These are phyloP conservation scores for Apolygus lucorum DNA, from an alignment of 1,140 invertebrate genomes.

Conservation along the genomic window DNA sequence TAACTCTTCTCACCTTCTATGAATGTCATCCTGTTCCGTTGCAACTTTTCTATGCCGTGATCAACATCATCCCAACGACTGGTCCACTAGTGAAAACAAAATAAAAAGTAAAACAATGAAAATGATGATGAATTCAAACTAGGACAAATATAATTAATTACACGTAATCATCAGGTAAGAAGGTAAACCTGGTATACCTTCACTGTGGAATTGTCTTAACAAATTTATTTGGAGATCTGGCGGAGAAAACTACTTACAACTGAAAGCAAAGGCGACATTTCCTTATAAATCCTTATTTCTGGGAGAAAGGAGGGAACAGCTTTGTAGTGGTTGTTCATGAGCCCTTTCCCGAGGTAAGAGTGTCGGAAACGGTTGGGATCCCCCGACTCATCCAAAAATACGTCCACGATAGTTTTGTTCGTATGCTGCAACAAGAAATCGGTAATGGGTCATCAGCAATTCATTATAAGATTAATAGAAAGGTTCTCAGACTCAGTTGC, in stretches of 20 bases:
- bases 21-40: conserved; percentile 1
- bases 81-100: too few relatives aligned
- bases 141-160: too few relatives aligned
- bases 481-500: too few relatives aligned
- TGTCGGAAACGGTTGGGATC: conserved; percentile 16
- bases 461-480: too few relatives aligned
- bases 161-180: too few relatives aligned
- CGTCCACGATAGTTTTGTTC: conserved; percentile 27
- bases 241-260: conserved; percentile 19
- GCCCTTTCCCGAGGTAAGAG: conserved; percentile 13
- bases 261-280: neutral
- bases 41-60: neutral
- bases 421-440: conserved; percentile 21
- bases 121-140: too few relatives aligned
- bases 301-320: conserved; percentile 21
- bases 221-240: too few relatives aligned
- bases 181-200: too few relatives aligned
- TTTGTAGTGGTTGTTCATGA: conserved; percentile 23
- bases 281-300: conserved; percentile 28
- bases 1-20: neutral
- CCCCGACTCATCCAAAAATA: conserved; percentile 12
- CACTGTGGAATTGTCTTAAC: too few relatives aligned
- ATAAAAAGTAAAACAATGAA: too few relatives aligned
- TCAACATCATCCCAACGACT: neutral
- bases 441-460: too few relatives aligned